Conservation (phyloP, 2,888 invertebrate species). For the Caenorhabditis wallacei region DNA sequence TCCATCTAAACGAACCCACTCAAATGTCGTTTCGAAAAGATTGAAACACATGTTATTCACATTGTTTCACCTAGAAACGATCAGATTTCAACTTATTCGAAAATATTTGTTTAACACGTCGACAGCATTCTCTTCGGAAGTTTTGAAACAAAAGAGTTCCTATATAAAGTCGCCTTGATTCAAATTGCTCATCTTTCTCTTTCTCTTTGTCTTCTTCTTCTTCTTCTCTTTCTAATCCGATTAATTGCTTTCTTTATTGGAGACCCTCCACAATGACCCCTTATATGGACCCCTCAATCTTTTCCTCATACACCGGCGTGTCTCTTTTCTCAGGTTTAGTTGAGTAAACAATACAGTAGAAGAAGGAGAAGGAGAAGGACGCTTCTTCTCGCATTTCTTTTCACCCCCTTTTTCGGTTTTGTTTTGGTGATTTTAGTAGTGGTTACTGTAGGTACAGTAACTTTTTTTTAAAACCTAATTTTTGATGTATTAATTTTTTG, state of each 20-base stretch:
- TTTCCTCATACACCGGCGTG: constrained; percentile 41
- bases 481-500: too few species aligned
- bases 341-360: constrained; percentile 29
- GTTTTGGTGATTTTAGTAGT: not conserved
- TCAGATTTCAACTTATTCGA: too few species aligned
- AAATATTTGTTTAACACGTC: too few species aligned
- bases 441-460: not conserved
- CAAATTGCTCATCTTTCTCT: too few species aligned
- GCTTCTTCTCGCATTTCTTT: not conserved
- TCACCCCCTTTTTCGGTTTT: not conserved
- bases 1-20: too few species aligned
- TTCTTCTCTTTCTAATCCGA: constrained; percentile 27
- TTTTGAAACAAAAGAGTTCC: too few species aligned
- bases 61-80: too few species aligned
- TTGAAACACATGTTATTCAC: too few species aligned
- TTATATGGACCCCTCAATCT: constrained; percentile 42
- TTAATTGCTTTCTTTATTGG: constrained; percentile 14
- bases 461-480: too few species aligned
- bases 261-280: not conserved
- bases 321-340: constrained; percentile 5
- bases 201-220: constrained; percentile 10
- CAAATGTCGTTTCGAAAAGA: too few species aligned
- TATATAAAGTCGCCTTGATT: too few species aligned
- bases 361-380: not conserved
- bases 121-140: too few species aligned